Percentiles rank a stretch among this genome's conserved stretches.
Conservation (phyloP, 1,140 invertebrate species). For the Drosophila cardini region DNA sequence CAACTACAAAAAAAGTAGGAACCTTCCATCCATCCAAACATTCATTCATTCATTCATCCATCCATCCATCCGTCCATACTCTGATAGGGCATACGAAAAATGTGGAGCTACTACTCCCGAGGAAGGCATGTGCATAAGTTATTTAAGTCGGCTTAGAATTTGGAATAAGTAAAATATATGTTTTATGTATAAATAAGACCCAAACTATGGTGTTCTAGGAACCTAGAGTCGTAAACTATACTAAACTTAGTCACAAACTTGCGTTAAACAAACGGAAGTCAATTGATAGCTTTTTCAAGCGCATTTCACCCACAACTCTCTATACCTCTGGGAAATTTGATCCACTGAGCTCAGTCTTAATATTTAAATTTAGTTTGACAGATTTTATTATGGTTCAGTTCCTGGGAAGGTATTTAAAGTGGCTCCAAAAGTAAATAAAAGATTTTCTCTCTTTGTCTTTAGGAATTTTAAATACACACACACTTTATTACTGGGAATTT, state of each 20-base stretch:
- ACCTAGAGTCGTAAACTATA: slow-evolving; percentile 5
- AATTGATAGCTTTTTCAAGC: not conserved
- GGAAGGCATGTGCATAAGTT: slow-evolving; percentile 49
- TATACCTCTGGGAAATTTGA: not conserved
- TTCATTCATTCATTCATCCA: too few species aligned
- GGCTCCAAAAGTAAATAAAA: too few species aligned
- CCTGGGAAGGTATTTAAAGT: too few species aligned
- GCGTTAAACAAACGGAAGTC: not conserved
- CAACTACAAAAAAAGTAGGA: slow-evolving; percentile 7
- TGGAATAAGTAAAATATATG: slow-evolving; percentile 64
- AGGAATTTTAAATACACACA: not conserved
- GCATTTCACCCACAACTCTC: not conserved
- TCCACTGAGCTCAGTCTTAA: not conserved
- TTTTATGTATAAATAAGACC: slow-evolving; percentile 23
- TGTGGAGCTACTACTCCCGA: not conserved
- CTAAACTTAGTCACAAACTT: slow-evolving; percentile 6
- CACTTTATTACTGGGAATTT: not conserved
- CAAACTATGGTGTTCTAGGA: not conserved
- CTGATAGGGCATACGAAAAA: slow-evolving; percentile 17
- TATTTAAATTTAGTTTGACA: not conserved
- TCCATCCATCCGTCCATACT: slow-evolving; percentile 3
- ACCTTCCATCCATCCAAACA: slow-evolving; percentile 1
- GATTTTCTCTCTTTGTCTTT: too few species aligned
- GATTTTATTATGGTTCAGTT: too few species aligned
- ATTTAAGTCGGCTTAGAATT: slow-evolving; percentile 53